Base-by-base conservation (phyloP, 1,140 invertebrate species). In the Hyles euphorbiae region DNA sequence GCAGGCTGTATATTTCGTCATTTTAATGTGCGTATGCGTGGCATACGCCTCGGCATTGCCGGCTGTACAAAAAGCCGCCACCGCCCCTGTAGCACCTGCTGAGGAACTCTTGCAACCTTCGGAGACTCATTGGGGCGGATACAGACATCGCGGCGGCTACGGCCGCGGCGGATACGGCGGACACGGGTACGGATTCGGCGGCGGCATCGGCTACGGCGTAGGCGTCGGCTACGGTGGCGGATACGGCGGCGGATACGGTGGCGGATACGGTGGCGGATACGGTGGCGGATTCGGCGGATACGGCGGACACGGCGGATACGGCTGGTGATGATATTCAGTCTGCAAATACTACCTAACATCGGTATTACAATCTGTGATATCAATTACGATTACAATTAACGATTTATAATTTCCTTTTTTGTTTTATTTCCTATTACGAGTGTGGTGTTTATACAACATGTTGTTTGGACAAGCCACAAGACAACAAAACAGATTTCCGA, bases 11-110 rank as follows among this genome's bases (percentile, higher is more conserved):
- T 40, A 1, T 5, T 40, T 67, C 9, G 60, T 52, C 6, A 12
- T 73, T 32, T 9, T 73, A 33, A 33, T 61, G 12, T 67, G 63
- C 53, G 43, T 64, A 12, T 68, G 55, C 54, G 8, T 71, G 43
- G 59, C 74, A 9, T 67, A 65, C 58, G 63, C 61, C 3, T 45
- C 46, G 47, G 65, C 70, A 8, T 6, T 69, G 8, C 74, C 74
- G 0, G 47, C 46, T 22, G 36, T 5, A 47, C 4, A n/a, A 7
- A 32, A 22, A 44, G 22, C 12, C 5, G 32, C 53, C 33, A 32
- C 33, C 10, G 44, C 11, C 22, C 9, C 43, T 34, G 22, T 44
- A 33, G 3, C 10, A 2, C 10, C 9, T 9, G 55, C 33, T 1
- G 59, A 61, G 8, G 56, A 22, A n/a, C 43, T 10, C 36, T 36